Percentiles rank a stretch among this genome's conserved stretches.
Evolutionary conservation across 2,888 invertebrate species (phyloP).

Genomic region (Empis livida): DNA sequence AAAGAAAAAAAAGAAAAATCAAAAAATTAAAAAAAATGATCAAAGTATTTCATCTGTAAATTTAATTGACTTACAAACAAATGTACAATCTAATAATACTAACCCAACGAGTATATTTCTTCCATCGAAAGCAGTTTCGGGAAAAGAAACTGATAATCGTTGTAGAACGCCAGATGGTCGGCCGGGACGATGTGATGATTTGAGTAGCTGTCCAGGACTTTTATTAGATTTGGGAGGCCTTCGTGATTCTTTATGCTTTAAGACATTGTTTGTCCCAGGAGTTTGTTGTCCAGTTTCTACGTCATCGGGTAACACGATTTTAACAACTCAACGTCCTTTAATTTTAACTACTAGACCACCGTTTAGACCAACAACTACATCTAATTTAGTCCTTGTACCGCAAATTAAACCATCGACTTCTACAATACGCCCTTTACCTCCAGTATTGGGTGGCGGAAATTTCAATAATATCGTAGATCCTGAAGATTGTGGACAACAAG

Average conservation of each 20-base stretch:
- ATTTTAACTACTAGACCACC: constrained; percentile 25
- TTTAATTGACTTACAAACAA: constrained; percentile 15
- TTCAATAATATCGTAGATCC: constrained; percentile 30
- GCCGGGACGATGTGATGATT: constrained; percentile 70
- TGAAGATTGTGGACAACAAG: constrained; percentile 66
- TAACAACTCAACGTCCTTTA: constrained; percentile 28
- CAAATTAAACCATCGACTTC: constrained; percentile 35
- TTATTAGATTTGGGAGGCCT: constrained; percentile 67
- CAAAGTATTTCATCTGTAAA: constrained; percentile 7
- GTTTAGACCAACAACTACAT: constrained; percentile 22
- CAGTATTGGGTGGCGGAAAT: constrained; percentile 23
- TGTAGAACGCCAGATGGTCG: constrained; percentile 74
- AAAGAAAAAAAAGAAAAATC: constrained; percentile 26
- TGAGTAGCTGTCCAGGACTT: constrained; percentile 78
- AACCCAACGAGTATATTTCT: constrained; percentile 31
- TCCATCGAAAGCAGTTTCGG: constrained; percentile 20
- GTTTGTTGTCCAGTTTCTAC: constrained; percentile 68
- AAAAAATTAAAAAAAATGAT: constrained; percentile 27
- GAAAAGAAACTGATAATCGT: constrained; percentile 44
- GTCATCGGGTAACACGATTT: constrained; percentile 26
- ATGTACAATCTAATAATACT: constrained; percentile 21
- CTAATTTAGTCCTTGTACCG: constrained; percentile 26
- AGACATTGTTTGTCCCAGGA: constrained; percentile 81
- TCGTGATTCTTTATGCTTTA: constrained; percentile 79
- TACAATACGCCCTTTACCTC: constrained; percentile 39